These are phyloP conservation scores for Scaptomyza flava DNA, from an alignment of 2,888 invertebrate genomes.

Conservation along the genomic window DNA sequence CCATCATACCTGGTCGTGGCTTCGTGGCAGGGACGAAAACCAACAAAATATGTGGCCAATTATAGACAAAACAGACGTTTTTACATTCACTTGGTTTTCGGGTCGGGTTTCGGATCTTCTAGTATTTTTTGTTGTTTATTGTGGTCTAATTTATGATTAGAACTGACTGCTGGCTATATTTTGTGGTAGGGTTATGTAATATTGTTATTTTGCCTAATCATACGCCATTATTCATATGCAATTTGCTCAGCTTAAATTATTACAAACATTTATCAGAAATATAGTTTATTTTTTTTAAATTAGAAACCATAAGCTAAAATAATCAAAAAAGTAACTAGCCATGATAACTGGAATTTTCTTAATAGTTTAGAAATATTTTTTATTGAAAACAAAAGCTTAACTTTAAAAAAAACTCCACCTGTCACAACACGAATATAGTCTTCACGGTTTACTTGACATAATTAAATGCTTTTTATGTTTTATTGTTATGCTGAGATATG, in stretches of 20 bases:
- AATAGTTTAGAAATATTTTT: too few species aligned
- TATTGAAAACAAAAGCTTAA: neutral
- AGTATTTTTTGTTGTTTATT: conserved; percentile 3
- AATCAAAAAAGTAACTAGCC: too few species aligned
- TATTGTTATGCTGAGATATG: conserved; percentile 23
- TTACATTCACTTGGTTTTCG: conserved; percentile 59
- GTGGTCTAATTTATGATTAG: conserved; percentile 64
- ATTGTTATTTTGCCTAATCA: conserved; percentile 57
- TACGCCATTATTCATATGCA: conserved; percentile 56
- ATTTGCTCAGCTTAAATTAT: conserved; percentile 36
- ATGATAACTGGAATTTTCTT: neutral
- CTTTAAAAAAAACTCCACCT: neutral
- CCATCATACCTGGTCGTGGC: conserved; percentile 45
- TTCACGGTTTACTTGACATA: conserved; percentile 21
- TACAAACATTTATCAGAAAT: conserved; percentile 31
- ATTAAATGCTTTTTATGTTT: conserved; percentile 33
- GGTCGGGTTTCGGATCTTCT: conserved; percentile 15
- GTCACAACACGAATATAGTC: neutral
- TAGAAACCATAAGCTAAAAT: neutral
- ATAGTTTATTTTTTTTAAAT: too few species aligned
- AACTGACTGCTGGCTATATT: conserved; percentile 42
- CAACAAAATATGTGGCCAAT: conserved; percentile 78
- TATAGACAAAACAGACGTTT: conserved; percentile 76
- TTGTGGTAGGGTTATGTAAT: neutral
- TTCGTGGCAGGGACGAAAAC: conserved; percentile 17